Evolutionary conservation across 2,797 vertebrate genomes (phyloP).

Genomic region (Malurus leucopterus): DNA sequence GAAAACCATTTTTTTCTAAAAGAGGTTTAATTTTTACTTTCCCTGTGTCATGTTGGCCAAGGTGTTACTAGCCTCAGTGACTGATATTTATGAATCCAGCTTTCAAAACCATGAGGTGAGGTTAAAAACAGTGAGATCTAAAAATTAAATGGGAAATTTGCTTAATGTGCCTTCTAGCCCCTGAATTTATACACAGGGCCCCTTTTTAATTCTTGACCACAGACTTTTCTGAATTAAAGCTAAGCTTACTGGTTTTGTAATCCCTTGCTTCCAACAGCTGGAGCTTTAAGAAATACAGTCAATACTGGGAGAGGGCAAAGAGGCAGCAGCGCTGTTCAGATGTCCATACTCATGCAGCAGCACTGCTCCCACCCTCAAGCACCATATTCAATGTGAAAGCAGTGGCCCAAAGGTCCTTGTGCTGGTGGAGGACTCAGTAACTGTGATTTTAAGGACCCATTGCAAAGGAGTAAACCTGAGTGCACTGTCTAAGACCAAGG

Average conservation of each 20-base stretch:
- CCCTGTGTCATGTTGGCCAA: neutral
- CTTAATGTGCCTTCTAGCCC: neutral
- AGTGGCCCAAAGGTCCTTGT: neutral
- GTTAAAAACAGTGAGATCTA: neutral
- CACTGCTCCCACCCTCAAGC: neutral
- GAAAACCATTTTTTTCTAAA: neutral
- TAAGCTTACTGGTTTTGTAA: neutral
- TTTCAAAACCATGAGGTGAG: neutral
- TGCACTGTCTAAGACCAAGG: neutral
- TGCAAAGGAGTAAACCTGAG: neutral
- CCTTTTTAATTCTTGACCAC: neutral
- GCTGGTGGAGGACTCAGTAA: neutral
- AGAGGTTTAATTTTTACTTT: neutral
- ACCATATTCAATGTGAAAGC: neutral
- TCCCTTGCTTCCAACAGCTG: slow-evolving; percentile 1
- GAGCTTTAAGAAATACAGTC: neutral
- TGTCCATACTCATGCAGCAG: rapidly evolving
- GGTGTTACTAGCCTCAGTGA: neutral
- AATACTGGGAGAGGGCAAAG: neutral
- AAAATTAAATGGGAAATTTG: neutral
- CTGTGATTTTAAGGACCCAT: neutral
- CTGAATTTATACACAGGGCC: neutral
- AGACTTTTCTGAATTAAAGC: slow-evolving; percentile 21
- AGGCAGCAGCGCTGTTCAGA: neutral
- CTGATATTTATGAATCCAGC: neutral